Evolutionary conservation across 2,797 vertebrate species (phyloP), one percentile per base, ranked within the genome.

Genomic region (Mycteria americana): DNA sequence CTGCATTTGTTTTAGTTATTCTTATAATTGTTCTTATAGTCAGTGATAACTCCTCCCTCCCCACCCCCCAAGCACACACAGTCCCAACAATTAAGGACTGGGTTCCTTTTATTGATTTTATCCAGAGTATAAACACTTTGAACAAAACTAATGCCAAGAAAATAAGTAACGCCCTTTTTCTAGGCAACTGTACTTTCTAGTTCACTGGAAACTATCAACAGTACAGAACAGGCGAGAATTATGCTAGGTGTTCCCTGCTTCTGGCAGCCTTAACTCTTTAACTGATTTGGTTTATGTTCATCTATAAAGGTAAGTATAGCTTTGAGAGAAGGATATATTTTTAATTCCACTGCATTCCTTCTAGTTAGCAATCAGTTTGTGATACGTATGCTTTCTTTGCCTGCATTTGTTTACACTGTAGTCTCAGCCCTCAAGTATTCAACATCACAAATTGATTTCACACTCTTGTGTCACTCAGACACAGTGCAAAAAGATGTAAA

Each of bases 341-440:
- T 93, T 85, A 77, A 57, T 88, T 89, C 31, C 28, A 35, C 16
- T 41, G 9, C n/a, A 87, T 89, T 95, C 54, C 23, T 87, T 91
- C 57, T 78, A 72, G 64, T 78, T 94, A 90, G 35, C 35, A 84
- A 77, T 46, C n/a, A 69, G 10, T 65, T 56, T 62, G 46, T 73
- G 60, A 87, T 77, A 45, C 0, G 1, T 41, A 28, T n/a, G 24
- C 19, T 87, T 86, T 76, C 35, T 79, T 82, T 90, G 43, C 48
- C 28, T 91, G 16, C 16, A 77, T 91, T 93, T 33, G 63, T 89
- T 92, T 92, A 77, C 48, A 22, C 16, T 85, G 39, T 67, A 54
- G 27, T 70, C 65, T 92, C 79, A 88, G 24, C 31, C 30, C 95
- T 95, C 85, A 84, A 86, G 89, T 91, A 85, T 95, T 92, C 41